These are phyloP conservation scores for Sorex araneus DNA, from an alignment of 2,113 vertebrate genomes.

Conservation along the genomic window DNA sequence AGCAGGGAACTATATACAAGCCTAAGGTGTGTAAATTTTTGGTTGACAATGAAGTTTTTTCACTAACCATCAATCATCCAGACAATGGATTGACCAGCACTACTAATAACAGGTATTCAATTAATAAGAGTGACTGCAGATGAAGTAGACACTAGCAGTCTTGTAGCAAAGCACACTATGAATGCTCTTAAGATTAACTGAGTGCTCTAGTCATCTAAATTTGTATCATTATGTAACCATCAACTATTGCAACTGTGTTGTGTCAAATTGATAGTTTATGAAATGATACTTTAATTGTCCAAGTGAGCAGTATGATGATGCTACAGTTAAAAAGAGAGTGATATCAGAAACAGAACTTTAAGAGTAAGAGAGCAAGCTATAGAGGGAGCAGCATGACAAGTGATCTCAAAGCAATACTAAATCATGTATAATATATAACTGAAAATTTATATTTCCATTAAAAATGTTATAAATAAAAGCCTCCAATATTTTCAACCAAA, in stretches of 20 bases:
- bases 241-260: neutral
- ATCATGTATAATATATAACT: neutral
- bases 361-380: neutral
- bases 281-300: neutral
- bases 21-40: neutral
- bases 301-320: neutral
- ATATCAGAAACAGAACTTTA: neutral
- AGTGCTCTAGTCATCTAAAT: neutral
- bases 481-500: neutral
- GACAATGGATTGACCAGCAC: neutral
- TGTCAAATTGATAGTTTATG: neutral
- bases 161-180: neutral
- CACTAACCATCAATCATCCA: neutral
- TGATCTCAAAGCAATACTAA: neutral
- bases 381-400: neutral
- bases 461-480: constrained; percentile 6
- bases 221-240: neutral
- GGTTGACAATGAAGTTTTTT: neutral
- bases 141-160: constrained; percentile 10
- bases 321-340: neutral
- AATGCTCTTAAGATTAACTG: neutral
- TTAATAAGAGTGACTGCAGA: neutral
- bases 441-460: neutral
- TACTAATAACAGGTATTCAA: neutral
- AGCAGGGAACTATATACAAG: constrained; percentile 6